Percentiles rank a stretch among this genome's conserved stretches.
These are phyloP conservation scores for Rhopilema esculentum DNA, from an alignment of 30 jellyfish, hydroid and myxozoan species.

Conservation along the genomic window DNA sequence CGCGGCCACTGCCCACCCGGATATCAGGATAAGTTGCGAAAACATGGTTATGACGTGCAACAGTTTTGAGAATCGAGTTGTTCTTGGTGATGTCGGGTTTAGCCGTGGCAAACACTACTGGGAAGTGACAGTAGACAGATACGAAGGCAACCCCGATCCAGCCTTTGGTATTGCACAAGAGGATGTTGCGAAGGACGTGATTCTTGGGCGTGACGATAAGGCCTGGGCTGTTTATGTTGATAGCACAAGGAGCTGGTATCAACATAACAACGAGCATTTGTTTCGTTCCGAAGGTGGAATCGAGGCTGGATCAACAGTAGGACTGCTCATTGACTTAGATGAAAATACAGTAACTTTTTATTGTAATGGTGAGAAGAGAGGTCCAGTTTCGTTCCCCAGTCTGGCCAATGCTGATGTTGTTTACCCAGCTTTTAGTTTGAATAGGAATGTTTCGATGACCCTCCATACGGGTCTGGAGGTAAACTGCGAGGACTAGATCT, in stretches of 20 bases:
- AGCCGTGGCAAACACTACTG: constrained; percentile 95
- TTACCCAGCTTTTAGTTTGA: constrained; percentile 96
- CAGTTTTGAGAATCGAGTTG: constrained; percentile 93
- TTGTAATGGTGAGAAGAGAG: constrained; percentile 91
- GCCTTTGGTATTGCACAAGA: constrained; percentile 94
- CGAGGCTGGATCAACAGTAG: constrained; percentile 88
- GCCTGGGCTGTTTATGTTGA: constrained; percentile 98
- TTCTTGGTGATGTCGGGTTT: constrained; percentile 93
- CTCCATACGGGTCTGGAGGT: constrained; percentile 86
- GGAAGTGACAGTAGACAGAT: constrained; percentile 78
- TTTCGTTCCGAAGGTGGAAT: constrained; percentile 97
- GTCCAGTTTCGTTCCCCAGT: constrained; percentile 92
- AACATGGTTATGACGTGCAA: constrained; percentile 77
- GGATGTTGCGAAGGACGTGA: constrained; percentile 80
- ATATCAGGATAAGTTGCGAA: constrained; percentile 62
- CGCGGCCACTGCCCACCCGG: constrained; percentile 82
- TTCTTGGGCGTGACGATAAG: constrained; percentile 89
- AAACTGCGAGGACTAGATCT: constrained; percentile 28
- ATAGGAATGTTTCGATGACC: constrained; percentile 92
- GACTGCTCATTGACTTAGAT: constrained; percentile 87
- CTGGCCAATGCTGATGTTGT: constrained; percentile 90
- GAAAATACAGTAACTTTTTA: constrained; percentile 78
- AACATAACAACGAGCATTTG: constrained; percentile 94
- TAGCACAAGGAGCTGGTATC: constrained; percentile 98
- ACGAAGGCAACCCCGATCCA: constrained; percentile 97